Percentiles rank a stretch among this genome's conserved stretches.
phyloP scores from a whole-genome alignment of 2,888 invertebrate genomes.

The Tenthredo distinguenda region DNA sequence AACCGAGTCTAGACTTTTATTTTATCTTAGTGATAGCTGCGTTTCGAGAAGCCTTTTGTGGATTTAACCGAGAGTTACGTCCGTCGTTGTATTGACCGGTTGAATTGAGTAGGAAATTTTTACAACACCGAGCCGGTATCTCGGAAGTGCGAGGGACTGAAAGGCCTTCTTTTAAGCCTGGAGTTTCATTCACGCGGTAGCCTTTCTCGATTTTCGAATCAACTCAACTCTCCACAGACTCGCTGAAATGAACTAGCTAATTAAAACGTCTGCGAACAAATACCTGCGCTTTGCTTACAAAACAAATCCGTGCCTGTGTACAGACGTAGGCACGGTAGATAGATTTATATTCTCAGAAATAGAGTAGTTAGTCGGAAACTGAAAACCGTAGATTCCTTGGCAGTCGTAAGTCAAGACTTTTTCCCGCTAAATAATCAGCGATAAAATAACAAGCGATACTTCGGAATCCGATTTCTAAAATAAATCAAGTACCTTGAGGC shows the following conservation, averaged over 20 bases:
- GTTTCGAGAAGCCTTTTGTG: background rate
- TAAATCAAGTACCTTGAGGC: slow-evolving; percentile 1
- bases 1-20: background rate
- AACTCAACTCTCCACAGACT: slow-evolving; percentile 34
- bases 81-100: background rate
- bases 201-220: background rate
- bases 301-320: background rate
- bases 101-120: background rate
- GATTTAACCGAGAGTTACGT: background rate
- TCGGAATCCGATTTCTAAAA: slow-evolving; percentile 9
- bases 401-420: background rate
- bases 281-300: background rate
- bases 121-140: background rate
- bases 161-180: background rate
- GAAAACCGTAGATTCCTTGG: background rate
- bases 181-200: background rate
- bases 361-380: background rate
- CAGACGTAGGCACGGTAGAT: background rate
- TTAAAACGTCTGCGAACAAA: slow-evolving; percentile 55
- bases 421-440: background rate
- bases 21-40: background rate
- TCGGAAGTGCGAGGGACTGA: slow-evolving; percentile 3
- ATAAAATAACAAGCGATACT: background rate
- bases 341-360: background rate
- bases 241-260: slow-evolving; percentile 59